Percentiles rank a stretch among this genome's conserved stretches.
Evolutionary conservation across 30 jellyfish, hydroid and myxozoan genomes (phyloP).

Genomic region (Sanderia malayensis): DNA sequence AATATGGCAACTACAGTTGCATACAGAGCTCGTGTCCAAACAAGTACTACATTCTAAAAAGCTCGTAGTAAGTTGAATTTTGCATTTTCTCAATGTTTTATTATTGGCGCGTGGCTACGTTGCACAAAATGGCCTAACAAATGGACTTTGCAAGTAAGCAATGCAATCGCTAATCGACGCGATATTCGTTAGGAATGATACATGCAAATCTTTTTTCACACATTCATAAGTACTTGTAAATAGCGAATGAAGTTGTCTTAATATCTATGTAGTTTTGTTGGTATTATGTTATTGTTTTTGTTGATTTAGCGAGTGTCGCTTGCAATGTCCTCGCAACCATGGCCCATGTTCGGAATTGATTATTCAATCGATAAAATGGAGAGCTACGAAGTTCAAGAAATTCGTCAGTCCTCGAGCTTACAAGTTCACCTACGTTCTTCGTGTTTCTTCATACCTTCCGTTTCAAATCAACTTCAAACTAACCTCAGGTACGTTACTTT

Average conservation of each 20-base stretch:
- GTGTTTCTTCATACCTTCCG: slow-evolving; percentile 54
- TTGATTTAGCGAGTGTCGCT: slow-evolving; percentile 50
- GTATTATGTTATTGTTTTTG: too few relatives aligned
- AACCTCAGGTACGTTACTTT: slow-evolving; percentile 64
- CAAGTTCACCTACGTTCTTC: slow-evolving; percentile 43
- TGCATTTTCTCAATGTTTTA: too few relatives aligned
- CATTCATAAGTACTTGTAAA: too few relatives aligned
- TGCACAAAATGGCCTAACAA: too few relatives aligned
- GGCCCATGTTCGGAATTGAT: slow-evolving; percentile 46
- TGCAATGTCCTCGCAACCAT: slow-evolving; percentile 46
- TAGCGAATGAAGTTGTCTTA: too few relatives aligned
- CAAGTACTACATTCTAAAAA: slow-evolving; percentile 53
- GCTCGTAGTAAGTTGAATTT: slow-evolving; percentile 57
- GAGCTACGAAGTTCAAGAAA: slow-evolving; percentile 45
- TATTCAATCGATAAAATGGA: slow-evolving; percentile 61
- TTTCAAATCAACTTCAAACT: slow-evolving; percentile 37
- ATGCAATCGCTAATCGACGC: too few relatives aligned
- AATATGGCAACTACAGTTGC: slow-evolving; percentile 57
- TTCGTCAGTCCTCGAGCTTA: slow-evolving; percentile 40
- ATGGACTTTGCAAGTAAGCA: too few relatives aligned
- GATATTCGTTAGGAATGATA: too few relatives aligned
- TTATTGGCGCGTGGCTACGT: too few relatives aligned
- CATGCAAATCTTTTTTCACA: too few relatives aligned
- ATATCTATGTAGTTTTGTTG: too few relatives aligned
- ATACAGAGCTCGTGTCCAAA: slow-evolving; percentile 60